phyloP scores from a whole-genome alignment of 1,140 invertebrate genomes.

The Sinella curviseta region DNA sequence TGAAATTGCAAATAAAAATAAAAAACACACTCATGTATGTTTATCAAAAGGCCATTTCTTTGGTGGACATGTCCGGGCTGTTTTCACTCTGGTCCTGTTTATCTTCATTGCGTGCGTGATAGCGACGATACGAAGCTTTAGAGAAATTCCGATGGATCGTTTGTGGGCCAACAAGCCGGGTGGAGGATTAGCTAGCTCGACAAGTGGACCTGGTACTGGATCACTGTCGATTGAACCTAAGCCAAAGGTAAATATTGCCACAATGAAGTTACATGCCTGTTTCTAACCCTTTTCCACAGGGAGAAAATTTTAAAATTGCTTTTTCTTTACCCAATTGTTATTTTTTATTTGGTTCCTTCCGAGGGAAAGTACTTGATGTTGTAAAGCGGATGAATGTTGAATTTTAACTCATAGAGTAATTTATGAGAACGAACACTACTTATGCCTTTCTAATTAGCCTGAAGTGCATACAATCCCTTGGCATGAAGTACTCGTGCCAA shows the following conservation, averaged over 20 bases:
- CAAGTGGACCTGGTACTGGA: slow-evolving; percentile 27
- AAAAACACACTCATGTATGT: neutral
- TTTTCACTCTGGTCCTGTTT: slow-evolving; percentile 83
- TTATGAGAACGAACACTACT: too few relatives aligned
- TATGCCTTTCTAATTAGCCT: too few relatives aligned
- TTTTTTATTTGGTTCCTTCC: too few relatives aligned
- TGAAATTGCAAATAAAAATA: neutral
- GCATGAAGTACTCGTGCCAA: too few relatives aligned
- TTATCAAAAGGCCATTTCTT: slow-evolving; percentile 64
- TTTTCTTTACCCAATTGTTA: too few relatives aligned
- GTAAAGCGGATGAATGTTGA: too few relatives aligned
- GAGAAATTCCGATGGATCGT: slow-evolving; percentile 76
- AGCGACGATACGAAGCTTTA: slow-evolving; percentile 80
- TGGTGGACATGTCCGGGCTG: slow-evolving; percentile 84
- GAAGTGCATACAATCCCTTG: too few relatives aligned
- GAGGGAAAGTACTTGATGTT: too few relatives aligned
- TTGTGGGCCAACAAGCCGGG: slow-evolving; percentile 53
- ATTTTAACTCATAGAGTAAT: too few relatives aligned
- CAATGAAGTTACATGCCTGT: neutral
- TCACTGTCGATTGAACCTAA: neutral
- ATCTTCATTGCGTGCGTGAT: slow-evolving; percentile 80
- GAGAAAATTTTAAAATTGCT: too few relatives aligned
- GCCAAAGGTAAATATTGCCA: slow-evolving; percentile 2
- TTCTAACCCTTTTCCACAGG: too few relatives aligned
- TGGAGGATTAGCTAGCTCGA: neutral